Base-by-base conservation (phyloP, 2,797 vertebrate species). In the Clarias pachynema region DNA sequence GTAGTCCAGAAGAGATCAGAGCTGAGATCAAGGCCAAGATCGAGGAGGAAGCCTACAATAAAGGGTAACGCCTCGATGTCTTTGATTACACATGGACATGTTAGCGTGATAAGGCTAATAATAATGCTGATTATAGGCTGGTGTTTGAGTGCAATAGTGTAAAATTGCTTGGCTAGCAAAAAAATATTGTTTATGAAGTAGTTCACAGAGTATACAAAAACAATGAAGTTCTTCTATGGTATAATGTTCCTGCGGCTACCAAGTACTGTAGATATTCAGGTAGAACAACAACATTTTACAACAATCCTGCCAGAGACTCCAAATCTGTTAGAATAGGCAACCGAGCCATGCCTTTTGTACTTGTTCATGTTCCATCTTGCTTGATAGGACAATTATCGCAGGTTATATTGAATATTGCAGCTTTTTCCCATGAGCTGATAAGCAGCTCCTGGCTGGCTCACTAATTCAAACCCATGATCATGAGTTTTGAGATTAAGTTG, bases 31-130 rank as follows among this genome's bases (percentile, higher is more conserved):
- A 97, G 94, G 95, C 96, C 84, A 98, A 97, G 94, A 96, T 97
- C 69, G 96, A 99, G 91, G 97, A 99, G 92, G 98, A 97, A 91
- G 95, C 95, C 0, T 99, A 96, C 91, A 97, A 96, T 88, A 99
- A 97, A 96, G 97, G 96, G 96, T 97, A 90, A 89, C 91, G 14
- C 12, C 59, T 49, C 16, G 3, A 40, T 56, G 26, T 70, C 49
- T 12, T 63, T 16, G 26, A 16, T 20, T 68, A 12, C n/a, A 78
- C 9, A 22, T 53, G 82, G 15, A 57, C 34, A 53, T n/a, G 24
- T n/a, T 20, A 57, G 22, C 40, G 6, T 44, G 40, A 9, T 9
- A 44, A 8, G 7, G 40, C 8, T 44, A 44, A 44, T 44, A 44
- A 44, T 44, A 44, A 44, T 18, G 73, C 5, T 75, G n/a, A 18